phyloP scores from a whole-genome alignment of 2,113 vertebrate species.

The Dolichallabes microphthalmus region DNA sequence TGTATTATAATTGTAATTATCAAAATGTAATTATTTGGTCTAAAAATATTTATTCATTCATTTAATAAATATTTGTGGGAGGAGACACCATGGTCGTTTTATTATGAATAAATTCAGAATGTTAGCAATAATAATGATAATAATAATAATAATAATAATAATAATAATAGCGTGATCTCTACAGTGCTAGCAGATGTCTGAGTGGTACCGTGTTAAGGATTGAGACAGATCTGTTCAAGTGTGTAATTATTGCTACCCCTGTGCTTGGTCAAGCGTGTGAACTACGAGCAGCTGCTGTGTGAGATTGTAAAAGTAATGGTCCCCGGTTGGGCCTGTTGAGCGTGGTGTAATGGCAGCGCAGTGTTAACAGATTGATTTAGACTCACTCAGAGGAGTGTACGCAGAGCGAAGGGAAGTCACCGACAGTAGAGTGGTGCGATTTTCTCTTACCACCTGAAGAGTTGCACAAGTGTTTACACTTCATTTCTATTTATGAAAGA shows the following conservation, averaged over 20 bases:
- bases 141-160: neutral
- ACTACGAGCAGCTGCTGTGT: neutral
- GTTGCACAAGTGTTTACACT: no score
- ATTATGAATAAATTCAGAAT: neutral
- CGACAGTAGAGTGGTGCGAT: no score
- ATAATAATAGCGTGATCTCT: neutral
- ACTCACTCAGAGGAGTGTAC: neutral
- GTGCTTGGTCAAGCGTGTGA: neutral
- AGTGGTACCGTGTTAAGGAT: neutral
- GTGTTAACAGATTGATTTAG: conserved; percentile 9
- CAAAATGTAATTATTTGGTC: neutral
- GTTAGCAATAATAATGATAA: neutral
- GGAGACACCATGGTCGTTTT: neutral
- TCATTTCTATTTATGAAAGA: neutral
- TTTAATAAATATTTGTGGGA: neutral
- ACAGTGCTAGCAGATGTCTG: neutral
- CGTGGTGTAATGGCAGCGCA: conserved; percentile 8
- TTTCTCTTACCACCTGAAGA: no score
- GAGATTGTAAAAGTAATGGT: neutral
- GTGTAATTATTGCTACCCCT: neutral
- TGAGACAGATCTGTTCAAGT: neutral
- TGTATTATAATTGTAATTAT: neutral
- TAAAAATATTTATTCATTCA: neutral
- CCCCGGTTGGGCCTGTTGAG: neutral
- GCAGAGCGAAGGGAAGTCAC: neutral